Percentiles rank a stretch among this genome's conserved stretches.
Evolutionary conservation across 1,140 invertebrate species (phyloP).

Genomic region (Drosophila quadrilineata): DNA sequence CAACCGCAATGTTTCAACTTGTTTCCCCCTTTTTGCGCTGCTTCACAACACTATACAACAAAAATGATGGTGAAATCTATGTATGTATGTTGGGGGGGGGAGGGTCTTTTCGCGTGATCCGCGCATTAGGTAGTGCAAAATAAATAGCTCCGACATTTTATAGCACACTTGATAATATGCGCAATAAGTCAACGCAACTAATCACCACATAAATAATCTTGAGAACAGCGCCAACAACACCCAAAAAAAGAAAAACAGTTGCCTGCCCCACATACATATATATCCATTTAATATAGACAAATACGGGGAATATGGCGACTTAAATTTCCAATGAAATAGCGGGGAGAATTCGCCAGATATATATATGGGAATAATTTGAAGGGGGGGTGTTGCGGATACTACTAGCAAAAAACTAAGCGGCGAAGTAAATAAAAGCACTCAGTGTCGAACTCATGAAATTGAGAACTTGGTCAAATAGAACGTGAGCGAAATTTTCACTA

Average conservation of each 20-base stretch:
- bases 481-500: constrained; percentile 72
- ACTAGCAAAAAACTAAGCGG: not conserved
- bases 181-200: constrained; percentile 73
- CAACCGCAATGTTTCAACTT: no score
- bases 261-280: constrained; percentile 25
- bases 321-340: not conserved
- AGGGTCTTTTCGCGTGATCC: no score
- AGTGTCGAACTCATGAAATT: constrained; percentile 61
- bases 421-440: constrained; percentile 50
- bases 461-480: constrained; percentile 65
- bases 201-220: constrained; percentile 80
- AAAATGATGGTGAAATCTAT: no score
- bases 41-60: no score
- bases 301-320: not conserved
- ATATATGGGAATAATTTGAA: no score
- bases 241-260: no score
- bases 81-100: no score
- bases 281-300: not conserved
- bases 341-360: no score
- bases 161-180: constrained; percentile 77
- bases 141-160: constrained; percentile 73
- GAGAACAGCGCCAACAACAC: constrained; percentile 31
- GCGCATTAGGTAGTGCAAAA: constrained; percentile 65
- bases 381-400: no score
- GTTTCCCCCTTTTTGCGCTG: no score